Base-by-base conservation (phyloP, 2,113 vertebrate genomes). In the Leucosticte australis region DNA sequence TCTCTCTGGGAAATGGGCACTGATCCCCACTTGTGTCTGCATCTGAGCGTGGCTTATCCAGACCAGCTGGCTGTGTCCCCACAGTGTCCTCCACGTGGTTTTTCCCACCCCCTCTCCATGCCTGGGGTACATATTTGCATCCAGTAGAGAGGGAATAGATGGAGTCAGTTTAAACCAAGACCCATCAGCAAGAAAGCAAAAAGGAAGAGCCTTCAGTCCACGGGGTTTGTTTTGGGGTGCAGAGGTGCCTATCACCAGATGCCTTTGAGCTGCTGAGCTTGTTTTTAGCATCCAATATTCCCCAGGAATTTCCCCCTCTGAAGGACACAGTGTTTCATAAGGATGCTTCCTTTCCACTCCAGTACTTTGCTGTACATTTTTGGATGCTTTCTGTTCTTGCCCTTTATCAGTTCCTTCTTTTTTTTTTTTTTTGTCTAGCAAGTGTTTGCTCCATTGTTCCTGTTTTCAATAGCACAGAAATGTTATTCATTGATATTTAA, bases 401-500 rank as follows among this genome's bases (percentile, higher is more conserved):
- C 17, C 30, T 92, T 91, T 86, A 96, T 90, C 60, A 79, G 70
- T 90, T 88, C 76, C 67, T 79, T 88, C 5, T 39, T 50, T 70
- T 46, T 56, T 53, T 47, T 41, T 52, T 52, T 82, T 93, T 76
- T 73, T 13, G 16, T 80, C 64, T 62, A 75, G 28, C 52, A 49
- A 93, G 41, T 9, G 46, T 89, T 83, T 56, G 62, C 69, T 92
- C 88, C 87, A 88, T 97, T 97, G 93, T 96, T 95, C 3, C 0
- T 69, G 63, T 33, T 71, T 90, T 96, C 80, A 87, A 88, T 90
- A 95, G 93, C 86, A 73, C 73, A 89, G 65, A 92, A 93, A 75
- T 57, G 50, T 59, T 90, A 75, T 83, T 93, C 90, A 95, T 64
- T 84, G 90, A 46, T 97, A 68, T 79, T 93, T 96, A 94, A 93